Conservation (phyloP, 2,888 invertebrate genomes). For the Epistrophella euchroma region DNA sequence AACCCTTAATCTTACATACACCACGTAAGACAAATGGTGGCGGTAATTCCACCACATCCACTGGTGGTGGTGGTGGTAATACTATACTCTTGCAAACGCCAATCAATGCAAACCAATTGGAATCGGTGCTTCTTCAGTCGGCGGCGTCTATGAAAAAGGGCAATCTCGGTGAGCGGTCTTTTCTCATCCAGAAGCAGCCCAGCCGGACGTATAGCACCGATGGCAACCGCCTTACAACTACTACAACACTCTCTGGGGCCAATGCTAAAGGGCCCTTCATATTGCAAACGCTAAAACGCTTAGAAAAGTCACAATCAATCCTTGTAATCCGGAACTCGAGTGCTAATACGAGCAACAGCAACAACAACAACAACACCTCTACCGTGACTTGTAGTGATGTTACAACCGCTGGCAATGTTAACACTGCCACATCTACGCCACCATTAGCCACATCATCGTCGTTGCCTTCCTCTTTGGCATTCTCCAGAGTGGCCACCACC, state of each 20-base stretch:
- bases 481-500: conserved; percentile 70
- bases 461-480: conserved; percentile 71
- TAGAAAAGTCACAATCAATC: conserved; percentile 84
- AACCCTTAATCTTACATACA: conserved; percentile 68
- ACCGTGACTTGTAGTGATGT: conserved; percentile 76
- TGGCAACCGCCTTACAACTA: conserved; percentile 79
- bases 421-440: conserved; percentile 75
- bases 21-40: conserved; percentile 66
- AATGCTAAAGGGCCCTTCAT: conserved; percentile 82
- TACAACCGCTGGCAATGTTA: conserved; percentile 73
- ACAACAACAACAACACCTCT: conserved; percentile 77
- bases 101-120: conserved; percentile 83
- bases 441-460: conserved; percentile 74
- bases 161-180: conserved; percentile 70
- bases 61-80: conserved; percentile 76
- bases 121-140: conserved; percentile 80
- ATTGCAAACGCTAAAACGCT: conserved; percentile 83
- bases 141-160: conserved; percentile 78
- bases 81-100: conserved; percentile 83
- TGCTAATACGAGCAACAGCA: conserved; percentile 76
- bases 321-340: conserved; percentile 82
- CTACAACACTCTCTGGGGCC: conserved; percentile 73
- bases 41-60: conserved; percentile 71
- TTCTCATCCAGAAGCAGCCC: conserved; percentile 77
- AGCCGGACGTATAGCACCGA: conserved; percentile 81